Evolutionary conservation across 2,888 invertebrate genomes (phyloP).

Genomic region (Coecobrya sp.): DNA sequence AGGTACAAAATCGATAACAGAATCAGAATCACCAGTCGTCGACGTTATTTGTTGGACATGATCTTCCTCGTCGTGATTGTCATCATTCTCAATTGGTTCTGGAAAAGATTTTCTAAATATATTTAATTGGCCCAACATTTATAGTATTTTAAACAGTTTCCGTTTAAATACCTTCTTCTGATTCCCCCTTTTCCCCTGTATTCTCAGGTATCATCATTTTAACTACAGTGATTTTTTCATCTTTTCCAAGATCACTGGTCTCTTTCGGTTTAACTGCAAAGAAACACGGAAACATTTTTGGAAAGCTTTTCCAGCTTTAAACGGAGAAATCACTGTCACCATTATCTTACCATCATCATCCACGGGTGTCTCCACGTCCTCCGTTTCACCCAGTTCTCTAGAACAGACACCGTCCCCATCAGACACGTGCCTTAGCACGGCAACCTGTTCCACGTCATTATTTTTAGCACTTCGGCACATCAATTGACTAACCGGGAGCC

Average conservation of each 20-base stretch:
- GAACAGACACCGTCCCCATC: background rate
- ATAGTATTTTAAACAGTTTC: no score
- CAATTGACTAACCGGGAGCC: constrained; percentile 32
- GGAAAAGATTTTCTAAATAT: background rate
- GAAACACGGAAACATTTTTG: no score
- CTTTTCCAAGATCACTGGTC: no score
- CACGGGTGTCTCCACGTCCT: background rate
- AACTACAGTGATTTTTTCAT: no score
- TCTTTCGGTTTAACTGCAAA: no score
- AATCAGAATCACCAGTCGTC: background rate
- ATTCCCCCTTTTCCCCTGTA: no score
- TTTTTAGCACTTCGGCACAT: constrained; percentile 15
- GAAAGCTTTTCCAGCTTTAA: no score
- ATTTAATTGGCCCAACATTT: no score
- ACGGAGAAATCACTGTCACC: no score
- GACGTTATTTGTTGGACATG: constrained; percentile 24
- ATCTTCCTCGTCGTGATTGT: background rate
- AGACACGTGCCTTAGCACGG: constrained; percentile 4
- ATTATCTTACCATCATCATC: background rate
- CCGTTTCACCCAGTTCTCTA: background rate
- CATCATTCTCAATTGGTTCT: background rate
- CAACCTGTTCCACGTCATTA: background rate
- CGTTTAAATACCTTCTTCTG: no score
- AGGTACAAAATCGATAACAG: background rate
- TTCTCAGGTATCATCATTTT: no score